Evolutionary conservation across 1,140 invertebrate species (phyloP).

Genomic region (Drosophila guanche): DNA sequence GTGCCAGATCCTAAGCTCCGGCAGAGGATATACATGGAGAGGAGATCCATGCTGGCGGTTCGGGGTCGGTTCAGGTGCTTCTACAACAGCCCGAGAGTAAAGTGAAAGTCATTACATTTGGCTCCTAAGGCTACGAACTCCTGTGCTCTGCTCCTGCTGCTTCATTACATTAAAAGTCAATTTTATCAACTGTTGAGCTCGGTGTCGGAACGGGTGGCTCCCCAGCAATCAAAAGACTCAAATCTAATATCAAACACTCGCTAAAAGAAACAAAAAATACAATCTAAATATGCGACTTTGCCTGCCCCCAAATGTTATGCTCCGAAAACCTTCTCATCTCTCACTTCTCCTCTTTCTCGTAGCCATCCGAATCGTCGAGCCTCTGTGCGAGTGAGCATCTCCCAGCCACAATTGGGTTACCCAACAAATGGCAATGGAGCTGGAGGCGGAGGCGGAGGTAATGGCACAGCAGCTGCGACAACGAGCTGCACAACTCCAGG

Average conservation of each 20-base stretch:
- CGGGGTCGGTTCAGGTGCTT: background rate
- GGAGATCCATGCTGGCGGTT: constrained; percentile 8
- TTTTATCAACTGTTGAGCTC: constrained; percentile 64
- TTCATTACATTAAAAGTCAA: constrained; percentile 62
- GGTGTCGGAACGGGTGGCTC: constrained; percentile 5
- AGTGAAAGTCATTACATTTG: constrained; percentile 45
- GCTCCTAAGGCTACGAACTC: background rate
- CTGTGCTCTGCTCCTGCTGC: background rate
- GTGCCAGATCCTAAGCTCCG: constrained; percentile 17
- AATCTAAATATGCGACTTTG: constrained; percentile 49
- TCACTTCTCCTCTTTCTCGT: constrained; percentile 1
- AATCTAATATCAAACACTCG: constrained; percentile 64
- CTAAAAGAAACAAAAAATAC: constrained; percentile 31
- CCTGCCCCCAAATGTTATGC: background rate
- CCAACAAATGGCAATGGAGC: constrained; percentile 54
- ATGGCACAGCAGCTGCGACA: constrained; percentile 83
- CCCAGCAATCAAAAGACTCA: constrained; percentile 49
- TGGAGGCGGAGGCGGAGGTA: background rate
- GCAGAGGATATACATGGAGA: constrained; percentile 15
- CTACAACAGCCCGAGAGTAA: constrained; percentile 4
- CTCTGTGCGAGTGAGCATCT: constrained; percentile 68
- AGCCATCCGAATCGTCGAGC: constrained; percentile 79
- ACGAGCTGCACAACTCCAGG: constrained; percentile 57
- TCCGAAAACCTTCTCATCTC: background rate
- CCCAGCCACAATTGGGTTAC: constrained; percentile 76